Evolutionary conservation across 2,888 invertebrate species (phyloP), one percentile per base, ranked within the genome.

Genomic region (Tuta absoluta): DNA sequence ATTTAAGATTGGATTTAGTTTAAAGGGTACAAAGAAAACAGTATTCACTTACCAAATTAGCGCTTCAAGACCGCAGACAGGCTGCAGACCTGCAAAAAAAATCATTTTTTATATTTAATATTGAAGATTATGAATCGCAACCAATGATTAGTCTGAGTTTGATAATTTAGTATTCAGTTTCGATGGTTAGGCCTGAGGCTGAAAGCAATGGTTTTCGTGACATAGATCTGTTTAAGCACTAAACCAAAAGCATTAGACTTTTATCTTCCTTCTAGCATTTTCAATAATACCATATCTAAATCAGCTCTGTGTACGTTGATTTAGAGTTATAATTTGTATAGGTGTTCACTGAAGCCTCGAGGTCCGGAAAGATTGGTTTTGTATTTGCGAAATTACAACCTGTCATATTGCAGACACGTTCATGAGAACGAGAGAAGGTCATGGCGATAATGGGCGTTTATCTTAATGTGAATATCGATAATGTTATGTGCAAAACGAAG

Each of bases 161-260:
- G 81, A 85, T 86, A 86, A 89, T 90, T 90, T 90, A 81, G 85
- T 85, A 85, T 87, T 86, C 85, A 84, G 80, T 80, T 82, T 80
- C 80, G 84, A 84, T 85, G 84, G 81, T 84, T 81, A 79, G 68
- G 84, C 87, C 89, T 76, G 77, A 72, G 89, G 86, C 87, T 81
- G 77, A 78, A 73, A 84, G 83, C 87, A 86, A 84, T 85, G 80
- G 78, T 84, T 85, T 87, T 87, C 90, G 91, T 91, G 89, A 87
- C 86, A 89, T 90, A 90, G 90, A 87, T 88, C 78, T 87, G 86
- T 87, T 82, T 84, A 73, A 82, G 80, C 74, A 80, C 70, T 78
- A 72, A 74, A 75, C 86, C 83, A 83, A 64, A 69, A 66, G 72
- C 68, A 67, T 67, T 56, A 72, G 82, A 76, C 23, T 81, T 75